Percentiles rank a stretch among this genome's conserved stretches.
Conservation (phyloP, 2,113 vertebrate genomes). For the Phylloscopus trochilus region DNA sequence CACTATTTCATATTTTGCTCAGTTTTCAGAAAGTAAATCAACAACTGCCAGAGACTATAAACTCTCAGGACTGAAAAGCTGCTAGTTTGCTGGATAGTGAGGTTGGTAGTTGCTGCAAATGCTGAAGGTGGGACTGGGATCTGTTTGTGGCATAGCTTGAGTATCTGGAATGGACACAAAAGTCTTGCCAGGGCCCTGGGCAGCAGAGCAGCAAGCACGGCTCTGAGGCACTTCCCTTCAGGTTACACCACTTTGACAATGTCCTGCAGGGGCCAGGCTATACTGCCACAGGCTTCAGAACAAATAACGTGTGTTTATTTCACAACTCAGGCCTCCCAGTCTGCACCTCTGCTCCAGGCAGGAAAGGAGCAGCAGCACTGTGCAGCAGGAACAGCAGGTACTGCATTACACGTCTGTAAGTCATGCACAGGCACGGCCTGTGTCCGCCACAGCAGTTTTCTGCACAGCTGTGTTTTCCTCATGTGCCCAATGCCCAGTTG, state of each 20-base stretch:
- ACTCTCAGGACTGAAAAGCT: neutral
- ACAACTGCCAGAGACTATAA: neutral
- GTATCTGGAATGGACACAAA: neutral
- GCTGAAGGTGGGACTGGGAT: neutral
- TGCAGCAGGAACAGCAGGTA: neutral
- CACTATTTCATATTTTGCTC: neutral
- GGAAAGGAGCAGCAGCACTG: neutral
- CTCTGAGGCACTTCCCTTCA: neutral
- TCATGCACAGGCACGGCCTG: fast-evolving
- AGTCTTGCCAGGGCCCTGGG: too few relatives aligned
- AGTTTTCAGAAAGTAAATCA: neutral
- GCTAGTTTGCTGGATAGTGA: neutral
- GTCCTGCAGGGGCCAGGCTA: neutral
- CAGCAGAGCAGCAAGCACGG: fast-evolving
- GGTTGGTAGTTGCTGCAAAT: neutral
- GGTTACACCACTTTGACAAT: neutral
- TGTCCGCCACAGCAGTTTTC: fast-evolving
- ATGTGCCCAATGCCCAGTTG: fast-evolving
- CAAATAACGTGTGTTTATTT: fast-evolving
- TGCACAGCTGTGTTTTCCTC: neutral
- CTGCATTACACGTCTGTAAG: fast-evolving
- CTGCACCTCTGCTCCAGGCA: neutral
- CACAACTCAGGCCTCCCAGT: neutral
- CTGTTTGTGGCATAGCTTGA: neutral
- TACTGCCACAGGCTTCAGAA: neutral